Conservation (phyloP, 2,888 invertebrate species). For the Cryptocheilus praepositus region DNA sequence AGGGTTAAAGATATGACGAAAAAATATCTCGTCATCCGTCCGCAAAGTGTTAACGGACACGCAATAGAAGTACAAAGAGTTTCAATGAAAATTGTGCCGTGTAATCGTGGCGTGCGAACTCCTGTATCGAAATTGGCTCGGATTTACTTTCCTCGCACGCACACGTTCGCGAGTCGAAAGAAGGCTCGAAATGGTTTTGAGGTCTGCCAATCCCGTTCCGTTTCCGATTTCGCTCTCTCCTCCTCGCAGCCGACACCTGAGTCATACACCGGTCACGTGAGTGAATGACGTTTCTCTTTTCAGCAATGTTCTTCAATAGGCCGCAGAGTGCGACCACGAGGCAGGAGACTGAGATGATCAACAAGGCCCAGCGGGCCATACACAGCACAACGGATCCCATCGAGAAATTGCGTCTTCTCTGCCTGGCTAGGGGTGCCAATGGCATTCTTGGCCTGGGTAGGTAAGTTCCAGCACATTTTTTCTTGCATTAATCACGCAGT, state of each 20-base stretch:
- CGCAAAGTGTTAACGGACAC: too few relatives aligned
- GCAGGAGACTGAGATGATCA: conserved; percentile 87
- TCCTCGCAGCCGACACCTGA: conserved; percentile 13
- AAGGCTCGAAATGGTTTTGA: too few relatives aligned
- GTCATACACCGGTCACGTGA: conserved; percentile 28
- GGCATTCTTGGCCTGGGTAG: conserved; percentile 93
- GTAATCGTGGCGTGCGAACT: too few relatives aligned
- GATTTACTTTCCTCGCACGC: too few relatives aligned
- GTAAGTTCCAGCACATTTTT: conserved; percentile 74
- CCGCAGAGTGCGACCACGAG: conserved; percentile 86
- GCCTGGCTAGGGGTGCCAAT: conserved; percentile 89
- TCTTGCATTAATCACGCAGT: background rate
- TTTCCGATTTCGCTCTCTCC: background rate
- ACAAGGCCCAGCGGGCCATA: conserved; percentile 83
- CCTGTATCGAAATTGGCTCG: too few relatives aligned
- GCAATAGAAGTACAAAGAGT: too few relatives aligned
- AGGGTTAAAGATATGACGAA: too few relatives aligned
- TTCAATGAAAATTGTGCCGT: too few relatives aligned
- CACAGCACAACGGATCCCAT: conserved; percentile 84
- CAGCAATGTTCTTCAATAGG: conserved; percentile 78
- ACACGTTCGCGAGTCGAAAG: too few relatives aligned
- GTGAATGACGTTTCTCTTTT: conserved; percentile 44
- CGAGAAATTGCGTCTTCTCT: conserved; percentile 88
- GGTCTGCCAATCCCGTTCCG: too few relatives aligned
- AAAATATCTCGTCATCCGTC: too few relatives aligned